Evolutionary conservation across 2,797 vertebrate genomes (phyloP).

Genomic region (Poecilia wingei): DNA sequence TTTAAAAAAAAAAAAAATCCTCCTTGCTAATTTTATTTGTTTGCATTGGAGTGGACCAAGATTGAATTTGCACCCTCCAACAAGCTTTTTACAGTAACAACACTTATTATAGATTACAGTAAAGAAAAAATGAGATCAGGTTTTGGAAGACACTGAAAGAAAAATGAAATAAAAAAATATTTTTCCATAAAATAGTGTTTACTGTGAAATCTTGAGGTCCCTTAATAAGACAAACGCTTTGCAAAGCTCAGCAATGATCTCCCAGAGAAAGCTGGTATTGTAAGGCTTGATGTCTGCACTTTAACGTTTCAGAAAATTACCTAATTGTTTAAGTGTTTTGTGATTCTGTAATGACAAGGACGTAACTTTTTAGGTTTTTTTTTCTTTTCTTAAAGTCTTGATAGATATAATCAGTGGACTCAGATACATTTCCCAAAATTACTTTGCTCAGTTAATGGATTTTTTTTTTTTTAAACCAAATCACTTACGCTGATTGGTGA

Average conservation of each 20-base stretch:
- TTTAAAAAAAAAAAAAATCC: neutral
- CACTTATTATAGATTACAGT: neutral
- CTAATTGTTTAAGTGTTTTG: neutral
- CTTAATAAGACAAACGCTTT: neutral
- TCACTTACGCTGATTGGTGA: neutral
- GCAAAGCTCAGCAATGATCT: constrained; percentile 2
- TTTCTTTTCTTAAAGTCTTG: neutral
- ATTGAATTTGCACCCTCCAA: neutral
- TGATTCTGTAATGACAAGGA: constrained; percentile 1
- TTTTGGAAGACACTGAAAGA: neutral
- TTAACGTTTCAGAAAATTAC: constrained; percentile 1
- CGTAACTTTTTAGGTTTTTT: neutral
- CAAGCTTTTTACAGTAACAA: neutral
- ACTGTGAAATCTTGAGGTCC: neutral
- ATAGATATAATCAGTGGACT: neutral
- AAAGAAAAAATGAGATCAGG: constrained; percentile 11
- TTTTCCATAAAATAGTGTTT: neutral
- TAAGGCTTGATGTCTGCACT: constrained; percentile 10
- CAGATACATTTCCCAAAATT: neutral
- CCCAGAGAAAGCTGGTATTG: neutral
- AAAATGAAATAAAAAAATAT: neutral
- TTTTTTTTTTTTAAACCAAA: neutral
- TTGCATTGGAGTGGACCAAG: constrained; percentile 9
- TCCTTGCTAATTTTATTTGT: constrained; percentile 21
- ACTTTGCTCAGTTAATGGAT: neutral